Conservation (phyloP, 2,797 vertebrate species). For the Darevskia mixta region DNA sequence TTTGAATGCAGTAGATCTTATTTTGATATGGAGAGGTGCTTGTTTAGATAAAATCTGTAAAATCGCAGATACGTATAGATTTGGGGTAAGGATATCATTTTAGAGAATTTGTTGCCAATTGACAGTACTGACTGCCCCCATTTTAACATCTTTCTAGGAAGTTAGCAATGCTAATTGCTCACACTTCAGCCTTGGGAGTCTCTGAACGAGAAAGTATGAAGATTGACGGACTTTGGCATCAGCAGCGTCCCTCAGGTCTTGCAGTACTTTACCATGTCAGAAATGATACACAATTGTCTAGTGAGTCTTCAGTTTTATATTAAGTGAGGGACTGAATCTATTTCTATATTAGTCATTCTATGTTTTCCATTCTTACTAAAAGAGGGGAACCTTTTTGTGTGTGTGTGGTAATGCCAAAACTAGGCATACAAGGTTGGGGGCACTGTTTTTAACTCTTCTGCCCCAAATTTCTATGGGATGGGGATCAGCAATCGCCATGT, state of each 20-base stretch:
- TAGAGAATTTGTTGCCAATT: neutral
- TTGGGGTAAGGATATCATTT: constrained; percentile 1
- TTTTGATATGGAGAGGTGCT: neutral
- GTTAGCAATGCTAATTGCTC: constrained; percentile 22
- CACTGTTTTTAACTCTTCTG: neutral
- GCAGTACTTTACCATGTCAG: neutral
- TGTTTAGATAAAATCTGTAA: constrained; percentile 10
- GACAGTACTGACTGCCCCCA: neutral
- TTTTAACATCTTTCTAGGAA: constrained; percentile 40
- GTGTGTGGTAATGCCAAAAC: neutral
- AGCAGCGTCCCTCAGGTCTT: neutral
- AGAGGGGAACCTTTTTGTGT: neutral
- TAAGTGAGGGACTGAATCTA: neutral
- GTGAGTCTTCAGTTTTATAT: neutral
- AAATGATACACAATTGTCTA: constrained; percentile 32
- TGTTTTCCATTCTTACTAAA: constrained; percentile 4
- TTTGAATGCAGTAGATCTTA: constrained; percentile 23
- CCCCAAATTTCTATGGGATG: neutral
- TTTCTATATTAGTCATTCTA: constrained; percentile 7
- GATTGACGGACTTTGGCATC: neutral
- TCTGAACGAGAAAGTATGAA: constrained; percentile 42
- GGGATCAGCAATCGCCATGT: neutral
- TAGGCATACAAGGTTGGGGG: neutral
- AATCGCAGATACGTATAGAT: constrained; percentile 10
- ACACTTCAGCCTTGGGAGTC: constrained; percentile 22